Conservation (phyloP, 1,140 invertebrate genomes). For the Drosophila aff. region DNA sequence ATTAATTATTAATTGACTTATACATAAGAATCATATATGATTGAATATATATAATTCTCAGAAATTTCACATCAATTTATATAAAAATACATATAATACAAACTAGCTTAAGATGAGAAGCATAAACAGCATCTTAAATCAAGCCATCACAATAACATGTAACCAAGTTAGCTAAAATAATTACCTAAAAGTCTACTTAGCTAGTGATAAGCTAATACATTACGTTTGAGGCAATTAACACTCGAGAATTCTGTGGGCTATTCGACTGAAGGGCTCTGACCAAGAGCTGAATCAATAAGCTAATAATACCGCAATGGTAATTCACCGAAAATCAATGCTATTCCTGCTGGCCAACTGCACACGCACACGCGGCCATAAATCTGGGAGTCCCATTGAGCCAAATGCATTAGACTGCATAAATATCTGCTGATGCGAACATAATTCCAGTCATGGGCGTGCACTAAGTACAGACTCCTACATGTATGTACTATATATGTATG, state of each 20-base stretch:
- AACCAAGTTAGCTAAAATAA: background rate
- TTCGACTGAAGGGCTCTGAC: background rate
- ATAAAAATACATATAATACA: no score
- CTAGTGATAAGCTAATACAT: background rate
- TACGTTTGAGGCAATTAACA: background rate
- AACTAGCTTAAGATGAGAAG: no score
- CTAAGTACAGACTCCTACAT: slow-evolving; percentile 19
- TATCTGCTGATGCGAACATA: slow-evolving; percentile 55
- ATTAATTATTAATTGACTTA: background rate
- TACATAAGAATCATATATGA: background rate
- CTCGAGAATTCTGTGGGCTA: background rate
- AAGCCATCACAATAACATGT: background rate
- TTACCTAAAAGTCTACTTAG: background rate
- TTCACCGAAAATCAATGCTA: slow-evolving; percentile 5
- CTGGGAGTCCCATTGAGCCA: slow-evolving; percentile 23
- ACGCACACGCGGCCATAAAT: slow-evolving; percentile 28
- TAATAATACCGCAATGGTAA: background rate
- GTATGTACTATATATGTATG: background rate
- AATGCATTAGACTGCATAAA: slow-evolving; percentile 62
- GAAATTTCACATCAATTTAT: no score
- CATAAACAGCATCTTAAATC: no score
- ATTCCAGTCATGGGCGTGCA: slow-evolving; percentile 40
- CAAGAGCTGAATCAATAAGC: slow-evolving; percentile 13
- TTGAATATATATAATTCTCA: background rate
- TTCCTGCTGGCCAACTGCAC: background rate